A percentile compares a stretch with the other conserved stretches of the same genome.
Evolutionary conservation across 2,888 invertebrate genomes (phyloP).

Genomic region (Dexiosoma caninum): DNA sequence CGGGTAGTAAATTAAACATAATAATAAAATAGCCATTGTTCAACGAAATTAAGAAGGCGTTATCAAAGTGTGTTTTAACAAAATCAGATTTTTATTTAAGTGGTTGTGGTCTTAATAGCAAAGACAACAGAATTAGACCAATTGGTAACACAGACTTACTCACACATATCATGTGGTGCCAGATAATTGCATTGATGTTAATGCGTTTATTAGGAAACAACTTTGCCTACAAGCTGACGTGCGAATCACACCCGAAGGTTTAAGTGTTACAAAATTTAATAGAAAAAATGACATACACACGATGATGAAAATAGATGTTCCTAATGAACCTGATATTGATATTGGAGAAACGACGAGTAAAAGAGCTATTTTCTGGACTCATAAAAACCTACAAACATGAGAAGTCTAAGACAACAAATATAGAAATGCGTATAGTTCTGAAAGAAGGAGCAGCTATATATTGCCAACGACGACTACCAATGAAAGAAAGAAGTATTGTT

Average conservation of each 20-base stretch:
- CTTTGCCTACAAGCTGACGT: constrained; percentile 12
- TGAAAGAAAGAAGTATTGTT: constrained; percentile 31
- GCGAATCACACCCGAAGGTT: background rate
- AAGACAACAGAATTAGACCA: constrained; percentile 26
- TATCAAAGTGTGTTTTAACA: background rate
- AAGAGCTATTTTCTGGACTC: constrained; percentile 32
- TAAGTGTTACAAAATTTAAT: background rate
- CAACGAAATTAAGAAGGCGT: background rate
- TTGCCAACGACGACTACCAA: background rate
- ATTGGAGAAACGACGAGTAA: background rate
- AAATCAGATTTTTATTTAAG: constrained; percentile 39
- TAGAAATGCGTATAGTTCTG: constrained; percentile 42
- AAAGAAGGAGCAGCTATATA: constrained; percentile 39
- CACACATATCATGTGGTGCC: constrained; percentile 28
- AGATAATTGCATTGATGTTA: constrained; percentile 17
- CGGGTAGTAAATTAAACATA: constrained; percentile 41
- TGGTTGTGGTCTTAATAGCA: constrained; percentile 33
- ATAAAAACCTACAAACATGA: constrained; percentile 12
- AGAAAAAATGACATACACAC: background rate
- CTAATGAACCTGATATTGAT: background rate
- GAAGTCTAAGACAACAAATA: constrained; percentile 23
- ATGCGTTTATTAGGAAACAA: background rate
- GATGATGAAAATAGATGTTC: background rate
- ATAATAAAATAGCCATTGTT: constrained; percentile 10
- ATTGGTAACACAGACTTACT: constrained; percentile 19